Base-by-base conservation (phyloP, 2,888 invertebrate genomes). In the Xestoiulus laeticollis region DNA sequence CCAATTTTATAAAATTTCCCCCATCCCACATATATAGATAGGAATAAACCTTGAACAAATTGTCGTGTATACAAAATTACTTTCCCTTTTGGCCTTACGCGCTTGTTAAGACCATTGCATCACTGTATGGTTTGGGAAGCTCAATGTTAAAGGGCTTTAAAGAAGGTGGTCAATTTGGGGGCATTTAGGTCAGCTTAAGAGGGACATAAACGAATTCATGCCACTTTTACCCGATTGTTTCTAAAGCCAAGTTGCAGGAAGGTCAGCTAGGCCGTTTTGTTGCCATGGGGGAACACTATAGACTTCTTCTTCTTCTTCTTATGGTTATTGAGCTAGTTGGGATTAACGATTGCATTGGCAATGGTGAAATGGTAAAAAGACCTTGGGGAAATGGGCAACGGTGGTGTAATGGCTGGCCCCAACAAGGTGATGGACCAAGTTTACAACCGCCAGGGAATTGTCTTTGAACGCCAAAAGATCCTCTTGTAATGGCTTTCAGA, bases 161-260 rank as follows among this genome's bases (percentile, higher is more conserved):
- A 59, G 68, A 26, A 26, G 68, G 68, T 68, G 68, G 26, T 68
- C 68, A 68, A 68, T 68, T 68, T 68, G 26, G 26, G 26, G 68
- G 68, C 26, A 68, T 68, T 68, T 26, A 26, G 26, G 68, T 26
- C 68, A 10, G 26, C 68, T 68, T 68, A 68, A 59, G 22, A 59
- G 59, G 22, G 59, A 59, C 59, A 22, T n/a, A 59, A 59, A 68
- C 68, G 68, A 68, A 68, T 68, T 68, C 68, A 26, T 68, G 68
- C 68, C 68, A 68, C 68, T 68, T 68, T 68, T 26, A 26, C 10
- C 8, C 68, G 12, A 26, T 68, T 68, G 68, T 68, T 68, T 68
- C 68, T 68, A 68, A 68, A 68, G 26, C 68, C 26, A 68, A n/a
- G 68, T 68, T n/a, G n/a, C n/a, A n/a, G 68, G 68, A 68, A 68